Percentiles rank a stretch among this genome's conserved stretches.
Conservation (phyloP, 1,140 invertebrate species). For the Bombus picipes region DNA sequence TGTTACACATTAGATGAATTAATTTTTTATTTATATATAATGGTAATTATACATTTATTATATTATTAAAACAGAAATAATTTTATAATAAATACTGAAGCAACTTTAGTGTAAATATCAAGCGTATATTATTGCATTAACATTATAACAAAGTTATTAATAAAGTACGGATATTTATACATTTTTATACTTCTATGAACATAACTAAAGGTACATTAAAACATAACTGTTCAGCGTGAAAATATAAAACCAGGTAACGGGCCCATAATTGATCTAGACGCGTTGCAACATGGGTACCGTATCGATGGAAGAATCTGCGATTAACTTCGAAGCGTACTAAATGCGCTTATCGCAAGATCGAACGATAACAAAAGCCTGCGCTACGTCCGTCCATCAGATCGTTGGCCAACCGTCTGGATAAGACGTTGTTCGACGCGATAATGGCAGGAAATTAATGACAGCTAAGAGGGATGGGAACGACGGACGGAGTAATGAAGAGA, state of each 20-base stretch:
- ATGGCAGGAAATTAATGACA: constrained; percentile 65
- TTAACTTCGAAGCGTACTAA: constrained; percentile 20
- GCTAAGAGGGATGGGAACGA: constrained; percentile 10
- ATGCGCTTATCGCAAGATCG: constrained; percentile 6
- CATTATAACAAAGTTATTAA: neutral
- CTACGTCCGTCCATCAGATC: constrained; percentile 22
- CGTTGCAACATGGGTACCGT: neutral
- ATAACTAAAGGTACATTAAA: too few relatives aligned
- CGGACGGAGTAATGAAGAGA: constrained; percentile 58
- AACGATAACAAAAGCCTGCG: constrained; percentile 43
- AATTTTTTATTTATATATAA: neutral
- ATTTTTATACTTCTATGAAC: too few relatives aligned
- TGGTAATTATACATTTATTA: neutral
- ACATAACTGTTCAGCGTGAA: neutral
- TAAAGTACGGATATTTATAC: too few relatives aligned
- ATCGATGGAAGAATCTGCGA: constrained; percentile 19
- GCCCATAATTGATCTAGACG: neutral
- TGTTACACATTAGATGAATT: neutral
- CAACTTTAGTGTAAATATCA: too few relatives aligned
- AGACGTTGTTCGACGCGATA: constrained; percentile 55
- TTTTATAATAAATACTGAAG: neutral
- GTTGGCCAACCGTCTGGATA: constrained; percentile 49
- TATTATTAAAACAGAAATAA: too few relatives aligned
- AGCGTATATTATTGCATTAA: neutral
- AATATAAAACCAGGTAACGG: neutral